Evolutionary conservation across 2,888 invertebrate genomes (phyloP).

Genomic region (Pristionchus entomophagus): DNA sequence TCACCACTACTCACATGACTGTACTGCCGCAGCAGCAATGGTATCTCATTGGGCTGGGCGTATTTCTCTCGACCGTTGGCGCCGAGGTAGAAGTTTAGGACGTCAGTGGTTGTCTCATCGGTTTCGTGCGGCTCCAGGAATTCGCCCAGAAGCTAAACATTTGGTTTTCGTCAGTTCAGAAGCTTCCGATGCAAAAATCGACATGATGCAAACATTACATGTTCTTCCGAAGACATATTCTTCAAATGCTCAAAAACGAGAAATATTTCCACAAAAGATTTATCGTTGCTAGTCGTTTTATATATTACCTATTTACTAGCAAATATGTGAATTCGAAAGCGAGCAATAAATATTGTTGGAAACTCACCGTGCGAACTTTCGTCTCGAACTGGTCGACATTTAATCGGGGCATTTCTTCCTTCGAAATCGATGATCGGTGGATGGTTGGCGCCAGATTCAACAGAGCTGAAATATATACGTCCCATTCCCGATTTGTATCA

Average conservation of each 20-base stretch:
- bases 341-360: no score
- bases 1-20: not conserved
- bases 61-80: not conserved
- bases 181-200: no score
- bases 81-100: constrained; percentile 21
- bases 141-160: constrained; percentile 2
- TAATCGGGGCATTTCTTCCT: not conserved
- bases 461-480: constrained; percentile 4
- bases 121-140: constrained; percentile 5
- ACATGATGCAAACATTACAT: no score
- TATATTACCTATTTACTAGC: no score
- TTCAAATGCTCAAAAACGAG: no score
- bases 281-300: no score
- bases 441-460: constrained; percentile 11
- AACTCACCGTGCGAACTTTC: constrained; percentile 34
- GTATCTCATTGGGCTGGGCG: not conserved
- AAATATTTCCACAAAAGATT: no score
- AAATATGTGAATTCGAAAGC: no score
- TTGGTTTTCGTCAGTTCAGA: no score
- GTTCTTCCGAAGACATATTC: no score
- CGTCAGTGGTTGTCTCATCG: not conserved
- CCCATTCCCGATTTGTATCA: no score
- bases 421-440: not conserved
- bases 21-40: not conserved
- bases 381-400: constrained; percentile 16